phyloP scores from a whole-genome alignment of 2,113 vertebrate genomes.

The Tor tambroides region DNA sequence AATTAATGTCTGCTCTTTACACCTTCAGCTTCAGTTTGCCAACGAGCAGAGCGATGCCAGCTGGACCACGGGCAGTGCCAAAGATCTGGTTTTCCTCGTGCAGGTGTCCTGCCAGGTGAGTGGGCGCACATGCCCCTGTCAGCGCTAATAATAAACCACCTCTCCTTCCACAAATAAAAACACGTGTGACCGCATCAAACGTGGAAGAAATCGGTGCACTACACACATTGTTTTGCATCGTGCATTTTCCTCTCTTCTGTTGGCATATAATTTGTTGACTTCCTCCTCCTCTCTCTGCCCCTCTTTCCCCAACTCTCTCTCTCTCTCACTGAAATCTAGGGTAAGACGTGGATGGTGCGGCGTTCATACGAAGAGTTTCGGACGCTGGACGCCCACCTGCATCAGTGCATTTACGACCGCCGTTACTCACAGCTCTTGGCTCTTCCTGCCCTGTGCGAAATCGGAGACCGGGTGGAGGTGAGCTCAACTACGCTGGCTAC shows the following conservation, averaged over 20 bases:
- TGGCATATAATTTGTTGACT: not conserved
- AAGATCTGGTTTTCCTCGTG: conserved; percentile 76
- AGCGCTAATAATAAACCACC: not conserved
- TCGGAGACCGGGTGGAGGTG: conserved; percentile 63
- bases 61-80: conserved; percentile 63
- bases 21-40: conserved; percentile 73
- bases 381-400: conserved; percentile 80
- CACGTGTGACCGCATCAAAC: not conserved
- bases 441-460: conserved; percentile 73
- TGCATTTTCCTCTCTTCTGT: not conserved
- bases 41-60: conserved; percentile 69
- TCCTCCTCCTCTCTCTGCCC: not conserved
- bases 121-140: not conserved
- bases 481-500: not conserved
- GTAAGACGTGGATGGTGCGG: conserved; percentile 80
- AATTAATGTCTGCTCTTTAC: conserved; percentile 29
- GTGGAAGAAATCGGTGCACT: not conserved
- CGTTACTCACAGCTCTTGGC: conserved; percentile 81
- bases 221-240: not conserved
- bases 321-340: conserved; percentile 61
- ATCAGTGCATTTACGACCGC: conserved; percentile 83
- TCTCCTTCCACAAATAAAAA: not conserved
- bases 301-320: not conserved
- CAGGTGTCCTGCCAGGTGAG: conserved; percentile 81
- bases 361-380: conserved; percentile 83